A percentile compares a stretch with the other conserved stretches of the same genome.
phyloP scores from a whole-genome alignment of 2,797 vertebrate genomes.

The Masticophis lateralis region DNA sequence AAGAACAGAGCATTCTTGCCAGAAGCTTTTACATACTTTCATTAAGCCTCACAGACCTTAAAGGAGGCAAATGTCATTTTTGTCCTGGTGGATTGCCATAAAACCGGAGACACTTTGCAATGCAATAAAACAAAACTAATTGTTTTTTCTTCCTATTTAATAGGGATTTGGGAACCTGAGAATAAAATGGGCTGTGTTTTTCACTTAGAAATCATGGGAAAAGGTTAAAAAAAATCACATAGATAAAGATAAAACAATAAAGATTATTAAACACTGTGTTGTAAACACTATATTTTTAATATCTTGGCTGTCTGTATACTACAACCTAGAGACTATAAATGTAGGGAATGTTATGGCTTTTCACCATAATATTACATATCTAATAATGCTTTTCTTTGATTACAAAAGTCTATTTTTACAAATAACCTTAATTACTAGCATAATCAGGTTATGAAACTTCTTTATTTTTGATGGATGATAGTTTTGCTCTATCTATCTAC shows the following conservation, averaged over 20 bases:
- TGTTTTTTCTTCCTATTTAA: conserved; percentile 13
- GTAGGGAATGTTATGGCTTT: neutral
- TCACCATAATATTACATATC: neutral
- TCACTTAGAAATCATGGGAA: conserved; percentile 33
- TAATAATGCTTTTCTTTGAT: neutral
- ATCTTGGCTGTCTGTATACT: conserved; percentile 19
- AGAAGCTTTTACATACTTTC: conserved; percentile 36
- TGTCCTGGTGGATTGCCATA: neutral
- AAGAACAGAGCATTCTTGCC: neutral
- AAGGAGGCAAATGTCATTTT: conserved; percentile 10
- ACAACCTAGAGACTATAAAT: neutral
- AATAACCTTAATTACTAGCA: neutral
- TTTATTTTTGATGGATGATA: neutral
- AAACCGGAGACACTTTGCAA: conserved; percentile 26
- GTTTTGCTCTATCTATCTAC: neutral
- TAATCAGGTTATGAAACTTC: no score
- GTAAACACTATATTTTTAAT: conserved; percentile 36
- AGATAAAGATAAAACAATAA: conserved; percentile 21
- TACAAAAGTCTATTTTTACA: neutral
- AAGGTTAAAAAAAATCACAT: conserved; percentile 5
- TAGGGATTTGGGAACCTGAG: neutral
- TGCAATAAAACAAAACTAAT: conserved; percentile 27
- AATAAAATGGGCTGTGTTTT: neutral
- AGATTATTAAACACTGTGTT: conserved; percentile 51
- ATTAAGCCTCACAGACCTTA: conserved; percentile 24